Conservation (phyloP, 2,888 invertebrate species). For the Clostera curtula region DNA sequence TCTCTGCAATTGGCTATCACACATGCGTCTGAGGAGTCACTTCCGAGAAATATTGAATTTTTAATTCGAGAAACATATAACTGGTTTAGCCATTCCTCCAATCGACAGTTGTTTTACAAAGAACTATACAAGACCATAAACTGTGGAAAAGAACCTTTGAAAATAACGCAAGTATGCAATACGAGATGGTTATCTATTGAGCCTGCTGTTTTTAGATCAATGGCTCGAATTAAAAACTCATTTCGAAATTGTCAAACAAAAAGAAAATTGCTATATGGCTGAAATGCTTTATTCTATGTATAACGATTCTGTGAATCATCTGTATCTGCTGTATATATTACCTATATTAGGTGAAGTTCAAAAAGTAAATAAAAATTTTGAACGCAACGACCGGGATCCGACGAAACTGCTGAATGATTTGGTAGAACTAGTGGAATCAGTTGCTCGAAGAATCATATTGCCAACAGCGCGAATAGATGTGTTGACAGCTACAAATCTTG, state of each 20-base stretch:
- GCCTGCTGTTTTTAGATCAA: constrained; percentile 7
- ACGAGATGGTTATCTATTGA: constrained; percentile 11
- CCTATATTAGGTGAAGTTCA: not conserved
- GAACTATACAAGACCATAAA: constrained; percentile 12
- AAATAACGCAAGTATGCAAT: constrained; percentile 10
- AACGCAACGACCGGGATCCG: constrained; percentile 3
- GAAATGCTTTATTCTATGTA: constrained; percentile 9
- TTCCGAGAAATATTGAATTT: constrained; percentile 12
- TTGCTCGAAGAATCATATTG: not conserved
- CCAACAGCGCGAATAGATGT: not conserved
- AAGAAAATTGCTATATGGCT: constrained; percentile 10
- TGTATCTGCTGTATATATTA: not conserved
- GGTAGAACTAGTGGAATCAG: constrained; percentile 1
- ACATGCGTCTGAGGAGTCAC: constrained; percentile 10
- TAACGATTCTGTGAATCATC: constrained; percentile 4
- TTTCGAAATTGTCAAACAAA: constrained; percentile 7
- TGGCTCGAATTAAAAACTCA: constrained; percentile 10
- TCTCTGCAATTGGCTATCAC: constrained; percentile 11
- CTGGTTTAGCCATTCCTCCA: constrained; percentile 9
- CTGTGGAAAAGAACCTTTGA: constrained; percentile 11
- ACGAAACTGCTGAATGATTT: constrained; percentile 3
- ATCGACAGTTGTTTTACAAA: constrained; percentile 9
- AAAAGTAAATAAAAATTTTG: not conserved
- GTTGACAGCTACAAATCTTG: not conserved
- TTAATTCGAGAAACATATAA: constrained; percentile 10